A percentile compares a stretch with the other conserved stretches of the same genome.
Evolutionary conservation across 2,113 vertebrate genomes (phyloP).

Genomic region (Eupsittula cactorum): DNA sequence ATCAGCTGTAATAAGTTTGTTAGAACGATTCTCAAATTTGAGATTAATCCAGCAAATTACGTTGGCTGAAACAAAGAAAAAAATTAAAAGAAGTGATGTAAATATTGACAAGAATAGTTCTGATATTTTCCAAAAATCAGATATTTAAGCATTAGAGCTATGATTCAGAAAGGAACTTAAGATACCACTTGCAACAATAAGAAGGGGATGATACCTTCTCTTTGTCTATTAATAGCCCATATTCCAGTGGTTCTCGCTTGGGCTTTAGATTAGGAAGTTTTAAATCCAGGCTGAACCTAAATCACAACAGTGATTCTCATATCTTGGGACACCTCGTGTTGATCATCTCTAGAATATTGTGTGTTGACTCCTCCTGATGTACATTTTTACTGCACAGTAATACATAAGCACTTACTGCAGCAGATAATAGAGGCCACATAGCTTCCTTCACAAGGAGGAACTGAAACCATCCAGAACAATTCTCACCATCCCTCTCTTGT

Average conservation of each 20-base stretch:
- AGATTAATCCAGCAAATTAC: not conserved
- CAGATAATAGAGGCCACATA: not conserved
- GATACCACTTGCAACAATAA: not conserved
- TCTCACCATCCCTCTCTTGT: not conserved
- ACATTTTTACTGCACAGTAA: not conserved
- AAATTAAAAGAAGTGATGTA: not conserved
- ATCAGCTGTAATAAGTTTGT: not conserved
- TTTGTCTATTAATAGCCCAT: not conserved
- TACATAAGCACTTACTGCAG: not conserved
- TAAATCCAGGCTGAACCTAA: not conserved
- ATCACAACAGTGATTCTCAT: not conserved
- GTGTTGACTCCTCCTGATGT: not conserved
- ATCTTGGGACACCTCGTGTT: not conserved
- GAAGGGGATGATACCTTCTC: not conserved
- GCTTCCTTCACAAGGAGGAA: not conserved
- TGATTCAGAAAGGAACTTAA: not conserved
- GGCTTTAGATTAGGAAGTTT: not conserved
- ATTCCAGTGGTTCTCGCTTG: not conserved
- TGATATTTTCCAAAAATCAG: not conserved
- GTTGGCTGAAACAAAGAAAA: not conserved
- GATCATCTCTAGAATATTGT: not conserved
- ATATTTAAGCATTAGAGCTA: not conserved
- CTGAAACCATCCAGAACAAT: not conserved
- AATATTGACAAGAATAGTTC: not conserved
- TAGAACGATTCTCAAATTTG: not conserved